Evolutionary conservation across 2,797 vertebrate species (phyloP), one percentile per base, ranked within the genome.

Genomic region (Cheirogaleus major): DNA sequence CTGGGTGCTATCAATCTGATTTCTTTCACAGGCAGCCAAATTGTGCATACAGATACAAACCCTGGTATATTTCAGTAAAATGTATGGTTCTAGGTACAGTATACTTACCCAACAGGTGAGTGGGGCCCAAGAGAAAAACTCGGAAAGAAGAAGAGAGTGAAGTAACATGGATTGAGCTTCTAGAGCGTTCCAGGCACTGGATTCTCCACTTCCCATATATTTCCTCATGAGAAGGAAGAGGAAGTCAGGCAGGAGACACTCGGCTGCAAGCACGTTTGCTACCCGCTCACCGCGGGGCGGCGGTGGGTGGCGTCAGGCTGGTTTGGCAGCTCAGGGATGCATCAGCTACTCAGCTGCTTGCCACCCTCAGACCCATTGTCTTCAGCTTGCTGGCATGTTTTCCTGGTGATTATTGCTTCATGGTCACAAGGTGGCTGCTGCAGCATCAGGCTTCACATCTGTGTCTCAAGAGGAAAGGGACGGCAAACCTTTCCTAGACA

Each of bases 221-320:
- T 38, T 65, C 35, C 12, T 27, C 17, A 2, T 14, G 13, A 9
- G 65, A 89, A 10, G 52, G 20, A 43, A 38, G 55, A 52, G 22
- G 4, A 55, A n/a, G 23, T 55, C 14, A 12, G 3, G 57, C 35
- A 30, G 52, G 30, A 48, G 79, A 35, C 17, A 2, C 8, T 13
- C 1, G 18, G n/a, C 41, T 69, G 67, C 25, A 30, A 22, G 32
- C 52, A 9, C 8, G 1, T 45, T 32, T 27, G 43, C 48, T 27
- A n/a, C 22, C 5, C 27, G 2, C 25, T 52, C 38, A 41, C 22
- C 38, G 23, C 15, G 25, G 52, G 30, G n/a, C 4, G 8, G 23
- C 41, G 48, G 38, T 10, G 13, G 1, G 0, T 55, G 50, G 25
- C 17, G 8, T 61, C 14, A 0, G 41, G 32, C 23, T 30, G 52